Evolutionary conservation across 2,113 vertebrate genomes (phyloP).

Genomic region (Climacteris rufus): DNA sequence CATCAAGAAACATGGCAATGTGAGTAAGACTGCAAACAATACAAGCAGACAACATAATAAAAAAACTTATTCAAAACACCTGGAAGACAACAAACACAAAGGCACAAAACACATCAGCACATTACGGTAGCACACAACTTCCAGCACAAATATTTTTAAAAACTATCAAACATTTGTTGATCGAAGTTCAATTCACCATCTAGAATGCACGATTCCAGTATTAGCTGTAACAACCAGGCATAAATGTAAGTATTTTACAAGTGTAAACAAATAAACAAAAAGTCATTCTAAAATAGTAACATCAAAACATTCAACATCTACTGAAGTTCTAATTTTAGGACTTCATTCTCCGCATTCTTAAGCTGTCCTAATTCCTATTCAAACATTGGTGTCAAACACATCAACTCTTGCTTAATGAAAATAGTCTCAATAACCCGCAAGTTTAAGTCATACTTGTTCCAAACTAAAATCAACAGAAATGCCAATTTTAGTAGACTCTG

Average conservation of each 20-base stretch:
- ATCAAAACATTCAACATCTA: neutral
- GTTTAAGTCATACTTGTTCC: neutral
- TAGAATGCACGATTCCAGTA: neutral
- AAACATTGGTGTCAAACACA: neutral
- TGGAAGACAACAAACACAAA: neutral
- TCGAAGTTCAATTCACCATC: neutral
- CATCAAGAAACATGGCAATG: neutral
- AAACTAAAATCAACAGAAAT: neutral
- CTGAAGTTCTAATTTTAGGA: neutral
- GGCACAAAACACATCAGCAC: neutral
- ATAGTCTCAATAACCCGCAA: neutral
- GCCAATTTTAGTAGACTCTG: neutral
- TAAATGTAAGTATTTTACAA: neutral
- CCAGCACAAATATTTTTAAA: neutral
- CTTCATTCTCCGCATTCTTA: accelerated
- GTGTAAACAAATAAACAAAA: neutral
- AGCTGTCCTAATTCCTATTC: neutral
- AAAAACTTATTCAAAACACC: neutral
- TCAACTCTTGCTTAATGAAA: neutral
- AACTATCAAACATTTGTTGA: neutral
- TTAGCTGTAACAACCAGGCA: neutral
- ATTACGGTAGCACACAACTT: neutral
- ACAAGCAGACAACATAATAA: neutral
- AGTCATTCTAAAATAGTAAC: neutral
- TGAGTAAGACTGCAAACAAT: neutral